Evolutionary conservation across 2,113 vertebrate species (phyloP), one percentile per base, ranked within the genome.

Genomic region (Otocyon megalotis): DNA sequence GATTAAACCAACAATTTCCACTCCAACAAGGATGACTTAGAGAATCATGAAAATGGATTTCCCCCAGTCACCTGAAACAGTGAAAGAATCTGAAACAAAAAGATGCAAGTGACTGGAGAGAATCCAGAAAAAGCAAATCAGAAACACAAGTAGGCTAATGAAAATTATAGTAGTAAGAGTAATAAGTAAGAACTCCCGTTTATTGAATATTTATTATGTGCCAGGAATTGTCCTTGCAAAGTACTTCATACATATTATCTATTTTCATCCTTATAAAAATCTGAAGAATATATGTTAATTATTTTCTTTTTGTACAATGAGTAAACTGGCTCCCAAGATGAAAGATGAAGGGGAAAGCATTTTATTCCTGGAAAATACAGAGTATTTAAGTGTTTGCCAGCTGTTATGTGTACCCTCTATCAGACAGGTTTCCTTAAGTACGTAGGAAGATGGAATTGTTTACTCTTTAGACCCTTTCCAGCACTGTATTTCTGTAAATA

Each of bases 281-380:
- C 20, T 11, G 81, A 9, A 30, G 88, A 91, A 88, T 81, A 60
- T 32, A 1, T 56, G 0, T 63, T 93, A 43, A 96, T 97, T 95
- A 77, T 72, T 72, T 20, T 48, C 20, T 48, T 35, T 89, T 89
- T 72, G 50, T 54, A 67, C 20, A 72, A 19, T 69, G 53, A 92
- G 32, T 22, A 88, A 48, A 94, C 53, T 90, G 56, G 7, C 14
- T 83, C 6, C n/a, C 58, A 58, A 94, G n/a, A 77, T 79, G 62
- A 88, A 93, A 72, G 32, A 77, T 60, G 77, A 85, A 67, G 54
- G 15, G 63, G 30, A 76, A 85, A 62, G 14, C 12, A 3, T 62
- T 92, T 90, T 92, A 50, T 48, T 92, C 88, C 37, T 65, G 35
- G 53, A 76, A 90, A 94, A 92, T 71, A 92, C 95, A 82, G 67